Percentiles rank a stretch among this genome's conserved stretches.
Evolutionary conservation across 2,797 vertebrate species (phyloP).

Genomic region (Hephaestus fuliginosus): DNA sequence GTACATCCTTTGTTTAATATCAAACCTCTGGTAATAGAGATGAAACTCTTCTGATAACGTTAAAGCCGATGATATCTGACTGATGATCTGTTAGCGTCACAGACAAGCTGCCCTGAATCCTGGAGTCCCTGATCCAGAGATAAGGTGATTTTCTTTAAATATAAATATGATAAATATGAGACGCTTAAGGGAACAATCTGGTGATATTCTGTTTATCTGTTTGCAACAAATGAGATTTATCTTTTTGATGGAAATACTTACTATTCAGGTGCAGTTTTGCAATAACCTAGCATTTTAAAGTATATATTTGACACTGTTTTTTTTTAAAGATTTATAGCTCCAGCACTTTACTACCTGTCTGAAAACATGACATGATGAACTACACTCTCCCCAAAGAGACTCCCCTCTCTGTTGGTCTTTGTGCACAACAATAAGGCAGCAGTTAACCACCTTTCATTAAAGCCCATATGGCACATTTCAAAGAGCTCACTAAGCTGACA

Average conservation of each 20-base stretch:
- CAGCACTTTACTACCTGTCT: slow-evolving; percentile 2
- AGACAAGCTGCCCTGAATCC: too few relatives aligned
- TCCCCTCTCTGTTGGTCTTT: neutral
- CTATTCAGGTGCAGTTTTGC: too few relatives aligned
- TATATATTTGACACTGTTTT: too few relatives aligned
- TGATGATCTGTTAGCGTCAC: neutral
- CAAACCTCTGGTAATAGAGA: neutral
- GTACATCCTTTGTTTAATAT: neutral
- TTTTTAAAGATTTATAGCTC: neutral
- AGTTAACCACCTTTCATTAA: slow-evolving; percentile 2
- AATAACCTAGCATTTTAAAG: too few relatives aligned
- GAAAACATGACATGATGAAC: neutral
- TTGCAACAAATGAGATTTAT: too few relatives aligned
- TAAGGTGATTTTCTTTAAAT: too few relatives aligned
- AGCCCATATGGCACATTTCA: neutral
- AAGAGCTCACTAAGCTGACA: neutral
- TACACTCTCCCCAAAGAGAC: neutral
- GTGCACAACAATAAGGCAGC: neutral
- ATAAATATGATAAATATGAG: too few relatives aligned
- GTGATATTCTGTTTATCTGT: too few relatives aligned
- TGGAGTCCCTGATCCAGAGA: too few relatives aligned
- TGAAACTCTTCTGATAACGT: slow-evolving; percentile 5
- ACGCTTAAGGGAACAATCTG: too few relatives aligned
- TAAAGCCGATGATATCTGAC: slow-evolving; percentile 23
- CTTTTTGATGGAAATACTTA: too few relatives aligned